These are phyloP conservation scores for Limonius californicus DNA, from an alignment of 1,140 invertebrate species.

Conservation along the genomic window DNA sequence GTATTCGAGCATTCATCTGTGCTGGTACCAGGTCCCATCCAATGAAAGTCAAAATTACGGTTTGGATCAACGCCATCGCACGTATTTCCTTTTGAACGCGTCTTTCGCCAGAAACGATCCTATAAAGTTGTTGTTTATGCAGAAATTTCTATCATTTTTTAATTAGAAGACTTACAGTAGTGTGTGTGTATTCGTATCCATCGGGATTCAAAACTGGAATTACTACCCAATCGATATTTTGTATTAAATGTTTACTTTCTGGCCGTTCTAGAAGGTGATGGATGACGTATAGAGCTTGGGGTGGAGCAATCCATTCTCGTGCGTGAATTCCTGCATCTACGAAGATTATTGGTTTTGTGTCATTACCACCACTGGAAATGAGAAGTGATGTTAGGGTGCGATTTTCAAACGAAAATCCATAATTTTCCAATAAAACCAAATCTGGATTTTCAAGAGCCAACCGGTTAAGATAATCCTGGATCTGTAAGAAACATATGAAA, in stretches of 20 bases:
- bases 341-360: conserved; percentile 57
- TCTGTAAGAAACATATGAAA: conserved; percentile 64
- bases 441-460: conserved; percentile 48
- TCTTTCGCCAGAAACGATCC: conserved; percentile 65
- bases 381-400: conserved; percentile 40
- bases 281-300: conserved; percentile 61
- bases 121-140: conserved; percentile 36
- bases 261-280: conserved; percentile 54
- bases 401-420: conserved; percentile 60
- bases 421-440: conserved; percentile 47
- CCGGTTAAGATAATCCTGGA: conserved; percentile 47
- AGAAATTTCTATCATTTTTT: too few relatives aligned
- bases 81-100: conserved; percentile 46
- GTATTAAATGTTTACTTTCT: conserved; percentile 49
- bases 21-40: conserved; percentile 61
- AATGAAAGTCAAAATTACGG: conserved; percentile 65
- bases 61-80: conserved; percentile 64
- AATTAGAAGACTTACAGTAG: conserved; percentile 15
- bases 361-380: conserved; percentile 25
- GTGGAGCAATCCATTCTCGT: conserved; percentile 68
- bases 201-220: conserved; percentile 65
- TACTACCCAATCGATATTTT: conserved; percentile 58
- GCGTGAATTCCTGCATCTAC: conserved; percentile 60
- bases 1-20: conserved; percentile 60
- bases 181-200: conserved; percentile 63